Evolutionary conservation across 2,797 vertebrate genomes (phyloP).

Genomic region (Syndactyla subalaris): DNA sequence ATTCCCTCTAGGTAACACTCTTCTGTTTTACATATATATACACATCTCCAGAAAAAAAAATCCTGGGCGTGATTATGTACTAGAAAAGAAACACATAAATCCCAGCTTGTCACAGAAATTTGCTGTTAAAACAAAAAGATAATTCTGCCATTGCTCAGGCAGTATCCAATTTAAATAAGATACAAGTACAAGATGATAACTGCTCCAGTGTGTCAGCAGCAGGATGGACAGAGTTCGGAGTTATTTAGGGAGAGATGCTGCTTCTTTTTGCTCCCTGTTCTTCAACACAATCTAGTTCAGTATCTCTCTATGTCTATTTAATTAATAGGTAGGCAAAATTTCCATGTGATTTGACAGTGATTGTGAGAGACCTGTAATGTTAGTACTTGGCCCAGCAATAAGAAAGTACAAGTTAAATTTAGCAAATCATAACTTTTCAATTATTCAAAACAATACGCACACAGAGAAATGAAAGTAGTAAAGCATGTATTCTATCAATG

Average conservation of each 20-base stretch:
- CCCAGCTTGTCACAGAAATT: constrained; percentile 7
- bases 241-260: not conserved
- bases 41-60: not conserved
- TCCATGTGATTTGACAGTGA: not conserved
- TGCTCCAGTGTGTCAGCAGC: not conserved
- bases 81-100: constrained; percentile 22
- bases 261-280: not conserved
- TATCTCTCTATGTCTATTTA: not conserved
- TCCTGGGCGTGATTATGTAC: not conserved
- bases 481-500: not conserved
- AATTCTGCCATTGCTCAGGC: constrained; percentile 17
- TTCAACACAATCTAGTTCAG: not conserved
- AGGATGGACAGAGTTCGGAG: not conserved
- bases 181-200: not conserved
- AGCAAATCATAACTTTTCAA: constrained; percentile 27
- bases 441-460: constrained; percentile 25
- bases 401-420: constrained; percentile 20
- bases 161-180: constrained; percentile 6
- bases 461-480: not conserved
- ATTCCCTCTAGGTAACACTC: not conserved
- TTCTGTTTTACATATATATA: not conserved
- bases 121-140: constrained; percentile 12
- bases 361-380: not conserved
- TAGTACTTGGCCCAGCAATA: not conserved
- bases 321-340: not conserved